Evolutionary conservation across 2,113 vertebrate species (phyloP).

Genomic region (Tenebrosternarchus preto): DNA sequence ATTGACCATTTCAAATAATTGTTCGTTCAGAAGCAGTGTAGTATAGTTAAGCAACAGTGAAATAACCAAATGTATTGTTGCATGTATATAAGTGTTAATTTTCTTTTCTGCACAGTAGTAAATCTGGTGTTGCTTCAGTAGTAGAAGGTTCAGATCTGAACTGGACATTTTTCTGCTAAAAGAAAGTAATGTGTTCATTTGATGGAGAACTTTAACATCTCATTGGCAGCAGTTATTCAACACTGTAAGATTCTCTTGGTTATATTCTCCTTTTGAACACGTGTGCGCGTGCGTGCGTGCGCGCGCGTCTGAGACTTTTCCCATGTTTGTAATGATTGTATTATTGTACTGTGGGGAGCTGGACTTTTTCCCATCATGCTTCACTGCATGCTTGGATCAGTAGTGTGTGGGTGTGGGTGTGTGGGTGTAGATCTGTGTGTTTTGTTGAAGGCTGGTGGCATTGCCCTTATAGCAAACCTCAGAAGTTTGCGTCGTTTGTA

Average conservation of each 20-base stretch:
- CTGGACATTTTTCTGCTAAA: slow-evolving; percentile 66
- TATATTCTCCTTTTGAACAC: slow-evolving; percentile 26
- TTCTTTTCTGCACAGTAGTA: not conserved
- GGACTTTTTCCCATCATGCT: slow-evolving; percentile 63
- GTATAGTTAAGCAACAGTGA: not conserved
- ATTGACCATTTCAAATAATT: slow-evolving; percentile 27
- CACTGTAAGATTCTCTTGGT: slow-evolving; percentile 34
- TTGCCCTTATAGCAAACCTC: not conserved
- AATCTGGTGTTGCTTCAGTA: not conserved
- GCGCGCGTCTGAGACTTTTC: slow-evolving; percentile 23
- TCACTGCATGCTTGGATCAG: not conserved
- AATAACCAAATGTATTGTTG: slow-evolving; percentile 24
- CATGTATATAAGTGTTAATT: slow-evolving; percentile 35
- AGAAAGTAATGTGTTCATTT: slow-evolving; percentile 69
- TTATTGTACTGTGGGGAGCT: slow-evolving; percentile 78
- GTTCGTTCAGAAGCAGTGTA: not conserved
- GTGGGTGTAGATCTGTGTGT: slow-evolving; percentile 1
- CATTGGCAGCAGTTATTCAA: slow-evolving; percentile 32
- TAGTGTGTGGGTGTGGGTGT: slow-evolving; percentile 26
- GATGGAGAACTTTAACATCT: too few relatives aligned
- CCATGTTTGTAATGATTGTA: slow-evolving; percentile 30
- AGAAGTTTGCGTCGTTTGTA: not conserved
- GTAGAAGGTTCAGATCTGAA: slow-evolving; percentile 35
- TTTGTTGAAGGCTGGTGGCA: slow-evolving; percentile 35
- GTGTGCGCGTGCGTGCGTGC: slow-evolving; percentile 15